phyloP scores from a whole-genome alignment of 1,140 invertebrate species.

The Olivierus martensii region DNA sequence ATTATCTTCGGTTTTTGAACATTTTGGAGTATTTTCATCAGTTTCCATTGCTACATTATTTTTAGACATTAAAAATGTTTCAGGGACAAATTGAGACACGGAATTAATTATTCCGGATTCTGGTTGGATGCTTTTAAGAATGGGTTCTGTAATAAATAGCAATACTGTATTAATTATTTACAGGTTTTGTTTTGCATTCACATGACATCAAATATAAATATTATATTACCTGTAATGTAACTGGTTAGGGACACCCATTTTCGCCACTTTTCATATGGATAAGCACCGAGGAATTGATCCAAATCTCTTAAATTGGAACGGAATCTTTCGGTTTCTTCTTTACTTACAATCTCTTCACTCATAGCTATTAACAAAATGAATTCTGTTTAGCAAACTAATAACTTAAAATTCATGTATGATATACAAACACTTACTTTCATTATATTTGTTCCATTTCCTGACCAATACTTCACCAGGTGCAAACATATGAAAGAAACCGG shows the following conservation, averaged over 20 bases:
- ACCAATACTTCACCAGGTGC: conserved; percentile 65
- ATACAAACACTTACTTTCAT: conserved; percentile 32
- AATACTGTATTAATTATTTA: too few relatives aligned
- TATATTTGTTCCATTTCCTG: conserved; percentile 58
- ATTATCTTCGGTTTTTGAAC: conserved; percentile 13
- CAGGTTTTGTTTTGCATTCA: too few relatives aligned
- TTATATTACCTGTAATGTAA: conserved; percentile 47
- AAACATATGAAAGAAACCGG: conserved; percentile 85
- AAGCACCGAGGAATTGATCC: conserved; percentile 70
- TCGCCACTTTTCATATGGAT: conserved; percentile 76
- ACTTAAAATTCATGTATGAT: too few relatives aligned
- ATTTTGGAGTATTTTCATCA: not conserved
- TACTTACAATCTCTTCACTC: not conserved
- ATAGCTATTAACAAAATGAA: too few relatives aligned
- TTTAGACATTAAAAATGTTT: conserved; percentile 1
- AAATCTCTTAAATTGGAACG: conserved; percentile 29
- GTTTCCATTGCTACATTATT: not conserved
- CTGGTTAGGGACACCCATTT: conserved; percentile 73
- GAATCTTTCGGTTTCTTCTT: conserved; percentile 35
- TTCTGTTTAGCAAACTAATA: too few relatives aligned
- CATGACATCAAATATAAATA: too few relatives aligned
- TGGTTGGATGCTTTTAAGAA: conserved; percentile 42
- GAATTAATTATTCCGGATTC: conserved; percentile 35
- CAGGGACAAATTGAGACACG: conserved; percentile 26
- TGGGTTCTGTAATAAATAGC: conserved; percentile 33